Base-by-base conservation (phyloP, 2,113 vertebrate species). In the Tursiops truncatus region DNA sequence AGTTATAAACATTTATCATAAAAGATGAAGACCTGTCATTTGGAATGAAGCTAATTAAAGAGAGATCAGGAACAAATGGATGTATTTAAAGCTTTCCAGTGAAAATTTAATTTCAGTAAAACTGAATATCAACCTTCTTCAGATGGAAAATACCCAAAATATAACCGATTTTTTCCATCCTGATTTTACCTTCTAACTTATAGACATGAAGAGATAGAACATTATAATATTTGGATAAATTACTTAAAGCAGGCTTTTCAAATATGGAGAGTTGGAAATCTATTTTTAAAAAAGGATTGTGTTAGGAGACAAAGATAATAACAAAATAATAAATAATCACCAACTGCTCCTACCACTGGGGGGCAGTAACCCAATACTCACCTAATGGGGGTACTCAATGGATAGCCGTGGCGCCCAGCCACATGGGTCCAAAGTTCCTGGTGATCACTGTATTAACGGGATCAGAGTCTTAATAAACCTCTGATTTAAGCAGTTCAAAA, bases 71-170 rank as follows among this genome's bases (percentile, higher is more conserved):
- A 23, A 4, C 38, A 85, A 80, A 18, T 1, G n/a, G 8, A 18
- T 73, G 12, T 23, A 38, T 81, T 81, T 44, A 93, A 89, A 60
- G 44, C 20, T 47, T 63, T 62, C 38, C 70, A 28, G 44, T 60
- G 23, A 87, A 58, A 94, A 84, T 41, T 50, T 17, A 67, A 60
- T 63, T 63, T 79, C 58, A 65, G 68, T 65, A 50, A 87, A 87
- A 92, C 3, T 87, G 15, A 91, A 8, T 47, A 38, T 60, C 13
- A 80, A 18, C n/a, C 26, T 71, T 67, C 50, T 88, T 74, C 17
- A 58, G 6, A 31, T 44, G 31, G 58, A 73, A 90, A 90, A 58
- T n/a, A 81, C 25, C 41, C 3, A n/a, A 74, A 70, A 28, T 2
- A 58, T 2, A 65, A n/a, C 20, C 21, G 41, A 0, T 7, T 56